Evolutionary conservation across 2,888 invertebrate species (phyloP), one percentile per base, ranked within the genome.

Genomic region (Herminia tarsipennalis): DNA sequence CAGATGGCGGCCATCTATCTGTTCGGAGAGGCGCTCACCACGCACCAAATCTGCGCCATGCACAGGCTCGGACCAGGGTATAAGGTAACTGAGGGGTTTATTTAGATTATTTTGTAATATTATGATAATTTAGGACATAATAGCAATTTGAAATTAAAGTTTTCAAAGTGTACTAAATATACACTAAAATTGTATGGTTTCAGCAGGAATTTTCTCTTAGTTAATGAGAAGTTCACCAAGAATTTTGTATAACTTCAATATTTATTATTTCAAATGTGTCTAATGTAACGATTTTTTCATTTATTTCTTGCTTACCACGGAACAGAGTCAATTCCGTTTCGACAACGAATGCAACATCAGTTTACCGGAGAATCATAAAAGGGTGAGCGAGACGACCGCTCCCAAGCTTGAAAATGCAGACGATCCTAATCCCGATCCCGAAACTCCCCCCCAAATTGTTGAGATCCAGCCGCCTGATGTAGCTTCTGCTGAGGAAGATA

Each of bases 1-100:
- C 99, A 99, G 93, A 98, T 99, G 98, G 98, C 98, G 14, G 98
- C 99, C 39, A 97, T 99, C 77, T 99, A 99, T 92, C 93, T 99
- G 61, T 99, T 99, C 90, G 98, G 98, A 70, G 99, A 99, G 91
- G 98, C 99, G 30, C 94, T 99, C 67, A 97, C 97, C 45, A 97
- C 99, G 48, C 98, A 98, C 91, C 99, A 99, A 89, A 98, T 99
- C 72, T 98, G 98, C 92, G 98, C 99, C 66, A 98, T 99, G 95
- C 98, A 98, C 91, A 95, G 98, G 69, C 94, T 99, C 74, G 99
- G 99, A 52, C 98, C 99, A 58, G 98, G 98, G 71, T 99, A 99
- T 92, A 98, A 99, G 96, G 98, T 98, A 92, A 46, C 54, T 12
- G 10, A 2, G 6, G 10, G 9, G 5, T 28, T 17, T 28, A 32